Evolutionary conservation across 2,113 vertebrate genomes (phyloP), one percentile per base, ranked within the genome.

Genomic region (Alces alces): DNA sequence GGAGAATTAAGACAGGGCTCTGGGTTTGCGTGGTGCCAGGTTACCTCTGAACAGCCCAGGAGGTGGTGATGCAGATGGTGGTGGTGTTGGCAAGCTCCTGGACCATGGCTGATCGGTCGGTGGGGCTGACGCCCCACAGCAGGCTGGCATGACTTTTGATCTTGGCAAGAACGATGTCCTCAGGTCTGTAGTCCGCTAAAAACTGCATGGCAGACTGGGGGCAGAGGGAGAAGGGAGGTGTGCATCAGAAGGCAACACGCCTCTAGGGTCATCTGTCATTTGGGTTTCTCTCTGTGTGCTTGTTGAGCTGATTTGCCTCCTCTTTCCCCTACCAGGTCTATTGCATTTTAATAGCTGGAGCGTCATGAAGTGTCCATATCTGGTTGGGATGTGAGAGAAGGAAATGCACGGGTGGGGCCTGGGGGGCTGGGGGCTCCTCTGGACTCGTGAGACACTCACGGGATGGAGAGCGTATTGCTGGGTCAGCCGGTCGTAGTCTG

Each of bases 91-190:
- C 92, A 28, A 99, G 97, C 55, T 99, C 98, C 73, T 98, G 89
- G 8, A 98, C 98, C 96, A 73, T 98, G 21, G 99, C 98, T 1
- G 97, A 96, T 7, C 91, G 85, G 79, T 98, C 98, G 83, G 98
- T 97, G 0, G 99, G 98, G 92, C 99, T 99, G 97, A 98, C 98
- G 94, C 87, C 98, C 99, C 98, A 98, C 55, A 99, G 96, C 91
- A 98, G 97, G 39, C 98, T 99, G 91, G 99, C 96, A 12, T 99
- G 99, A 79, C 98, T 99, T 97, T 99, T 99, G 45, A 99, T 98
- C 95, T 99, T 98, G 14, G 99, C 98, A 8, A 96, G 95, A 5
- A 97, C 45, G 7, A 86, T 70, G 14, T 99, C 99, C 33, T 99
- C 98, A 0, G 98, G 96, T 83, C 94, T 89, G 66, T 98, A 98